Conservation (phyloP, 2,888 invertebrate genomes). For the Trichopoda pennipes region DNA sequence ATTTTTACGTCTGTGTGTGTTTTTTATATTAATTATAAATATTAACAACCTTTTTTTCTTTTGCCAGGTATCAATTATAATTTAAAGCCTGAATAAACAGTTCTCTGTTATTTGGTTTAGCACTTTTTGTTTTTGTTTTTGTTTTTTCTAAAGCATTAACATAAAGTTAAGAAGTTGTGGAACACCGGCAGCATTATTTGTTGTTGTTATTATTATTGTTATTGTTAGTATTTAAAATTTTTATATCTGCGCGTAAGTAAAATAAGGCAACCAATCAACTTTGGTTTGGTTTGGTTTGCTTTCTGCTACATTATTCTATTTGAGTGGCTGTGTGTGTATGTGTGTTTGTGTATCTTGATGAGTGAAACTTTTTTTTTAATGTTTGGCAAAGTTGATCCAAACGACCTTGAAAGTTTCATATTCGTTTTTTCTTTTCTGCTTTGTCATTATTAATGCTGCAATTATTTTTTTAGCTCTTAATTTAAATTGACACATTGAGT, state of each 20-base stretch:
- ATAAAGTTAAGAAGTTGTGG: slow-evolving; percentile 33
- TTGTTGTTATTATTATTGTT: slow-evolving; percentile 3
- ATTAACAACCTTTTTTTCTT: slow-evolving; percentile 21
- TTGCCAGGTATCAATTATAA: slow-evolving; percentile 55
- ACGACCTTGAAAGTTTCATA: slow-evolving; percentile 66
- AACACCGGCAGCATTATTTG: slow-evolving; percentile 49
- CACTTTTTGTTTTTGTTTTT: neutral
- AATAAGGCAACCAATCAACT: slow-evolving; percentile 54
- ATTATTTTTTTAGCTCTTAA: slow-evolving; percentile 48
- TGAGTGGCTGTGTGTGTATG: neutral
- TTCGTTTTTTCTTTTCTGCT: slow-evolving; percentile 14
- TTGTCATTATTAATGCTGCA: slow-evolving; percentile 20
- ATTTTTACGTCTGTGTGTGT: neutral
- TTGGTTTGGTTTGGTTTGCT: slow-evolving; percentile 24
- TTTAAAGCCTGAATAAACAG: slow-evolving; percentile 52
- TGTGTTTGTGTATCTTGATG: slow-evolving; percentile 19
- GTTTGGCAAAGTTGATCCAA: slow-evolving; percentile 60
- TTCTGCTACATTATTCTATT: neutral
- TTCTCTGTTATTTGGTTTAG: neutral
- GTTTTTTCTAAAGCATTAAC: neutral
- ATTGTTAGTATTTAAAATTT: neutral
- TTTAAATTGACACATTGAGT: slow-evolving; percentile 59
- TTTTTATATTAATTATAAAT: neutral
- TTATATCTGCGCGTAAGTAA: slow-evolving; percentile 25
- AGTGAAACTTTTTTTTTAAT: slow-evolving; percentile 26